Base-by-base conservation (phyloP, 2,797 vertebrate species). In the Graptemys geographica region DNA sequence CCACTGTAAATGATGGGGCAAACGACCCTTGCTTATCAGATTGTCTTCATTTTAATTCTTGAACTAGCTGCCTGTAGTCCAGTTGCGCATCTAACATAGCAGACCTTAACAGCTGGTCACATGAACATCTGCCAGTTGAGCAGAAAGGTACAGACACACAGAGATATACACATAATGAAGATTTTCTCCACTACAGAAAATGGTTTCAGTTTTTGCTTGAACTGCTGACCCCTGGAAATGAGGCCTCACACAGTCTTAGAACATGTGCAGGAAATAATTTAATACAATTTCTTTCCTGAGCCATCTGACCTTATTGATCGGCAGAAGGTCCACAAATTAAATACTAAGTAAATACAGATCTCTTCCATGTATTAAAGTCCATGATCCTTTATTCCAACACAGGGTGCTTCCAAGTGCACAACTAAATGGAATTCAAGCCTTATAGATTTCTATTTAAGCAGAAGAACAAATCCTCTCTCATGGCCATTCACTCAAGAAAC, bases 281-380 rank as follows among this genome's bases (percentile, higher is more conserved):
- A 33, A 37, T 81, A 94, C 2, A 23, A 27, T 92, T 89, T 86
- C 87, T 89, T 78, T 18, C 69, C 53, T 81, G 52, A 79, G 28
- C 49, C 83, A 56, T 82, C 44, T 89, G 86, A 89, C 51, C 33
- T 33, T 81, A 49, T 1, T 33, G 52, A 57, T 56, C 87, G 87
- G 31, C 23, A 79, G 79, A 65, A 89, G 89, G 9, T 92, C 81
- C 88, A 44, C 27, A 81, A 8, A 23, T 10, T 81, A 83, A 91
- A 88, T 92, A 93, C 76, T 95, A 85, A 33, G 57, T 49, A 79
- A 85, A 18, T 41, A 13, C 86, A 89, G 86, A 90, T 85, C 55
- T 55, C 69, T 90, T 19, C 62, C 49, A 72, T 0, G 15, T n/a
- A 51, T 37, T 52, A 11, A 62, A 86, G 69, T 65, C 51, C 51